These are phyloP conservation scores for Sphaerophoria rueppellii DNA, from an alignment of 2,888 invertebrate species.

Conservation along the genomic window DNA sequence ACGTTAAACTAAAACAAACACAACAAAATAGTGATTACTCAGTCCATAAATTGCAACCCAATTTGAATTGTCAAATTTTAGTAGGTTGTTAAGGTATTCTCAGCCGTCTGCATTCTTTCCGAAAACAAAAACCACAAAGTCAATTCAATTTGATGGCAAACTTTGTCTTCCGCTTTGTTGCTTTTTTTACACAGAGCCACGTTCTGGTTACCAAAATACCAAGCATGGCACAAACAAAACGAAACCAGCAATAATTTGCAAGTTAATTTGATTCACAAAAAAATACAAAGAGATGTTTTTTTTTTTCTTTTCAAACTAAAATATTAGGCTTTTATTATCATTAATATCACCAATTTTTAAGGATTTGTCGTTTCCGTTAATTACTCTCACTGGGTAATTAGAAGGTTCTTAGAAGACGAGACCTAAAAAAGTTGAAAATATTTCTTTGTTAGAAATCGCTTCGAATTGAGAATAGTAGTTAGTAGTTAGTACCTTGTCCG, in stretches of 20 bases:
- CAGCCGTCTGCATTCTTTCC: constrained; percentile 30
- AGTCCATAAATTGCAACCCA: constrained; percentile 21
- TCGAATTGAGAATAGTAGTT: neutral
- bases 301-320: constrained; percentile 50
- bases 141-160: constrained; percentile 20
- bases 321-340: constrained; percentile 57
- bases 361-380: constrained; percentile 34
- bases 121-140: constrained; percentile 17
- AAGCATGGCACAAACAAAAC: constrained; percentile 6
- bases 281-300: constrained; percentile 9
- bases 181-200: constrained; percentile 32
- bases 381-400: constrained; percentile 25
- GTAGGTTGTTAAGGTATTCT: neutral
- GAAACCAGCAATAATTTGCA: neutral
- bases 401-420: constrained; percentile 24
- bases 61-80: neutral
- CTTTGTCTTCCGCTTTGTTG: constrained; percentile 50
- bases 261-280: neutral
- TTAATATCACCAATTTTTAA: constrained; percentile 65
- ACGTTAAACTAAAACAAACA: neutral
- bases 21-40: constrained; percentile 3
- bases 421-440: constrained; percentile 12
- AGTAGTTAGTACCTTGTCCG: constrained; percentile 31
- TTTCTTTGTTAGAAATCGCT: constrained; percentile 1
- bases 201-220: constrained; percentile 35